phyloP scores from a whole-genome alignment of 2,113 vertebrate genomes.

The Turdus rufiventris region DNA sequence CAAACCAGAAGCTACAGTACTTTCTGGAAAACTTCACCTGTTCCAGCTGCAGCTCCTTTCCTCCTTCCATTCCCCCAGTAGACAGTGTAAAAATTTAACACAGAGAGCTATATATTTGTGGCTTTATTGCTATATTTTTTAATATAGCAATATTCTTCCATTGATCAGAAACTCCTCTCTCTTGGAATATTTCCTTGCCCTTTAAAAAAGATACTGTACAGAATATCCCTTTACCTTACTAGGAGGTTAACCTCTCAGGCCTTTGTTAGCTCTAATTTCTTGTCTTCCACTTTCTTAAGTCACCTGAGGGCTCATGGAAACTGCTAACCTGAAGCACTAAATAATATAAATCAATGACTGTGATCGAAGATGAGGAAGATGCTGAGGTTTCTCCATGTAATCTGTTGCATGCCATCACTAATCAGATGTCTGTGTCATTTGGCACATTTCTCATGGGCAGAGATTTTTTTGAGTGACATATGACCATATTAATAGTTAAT shows the following conservation, averaged over 20 bases:
- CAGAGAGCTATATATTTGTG: background rate
- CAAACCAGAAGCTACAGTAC: accelerated
- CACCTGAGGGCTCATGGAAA: background rate
- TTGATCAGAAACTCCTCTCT: background rate
- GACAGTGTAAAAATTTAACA: background rate
- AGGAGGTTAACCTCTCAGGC: background rate
- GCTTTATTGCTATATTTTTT: too few relatives aligned
- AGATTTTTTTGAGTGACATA: background rate
- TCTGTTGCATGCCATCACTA: background rate
- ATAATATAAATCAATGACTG: background rate
- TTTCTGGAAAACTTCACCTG: background rate
- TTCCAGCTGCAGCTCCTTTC: background rate
- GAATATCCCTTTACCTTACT: background rate
- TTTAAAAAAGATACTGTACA: background rate
- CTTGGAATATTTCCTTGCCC: background rate
- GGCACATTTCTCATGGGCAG: background rate
- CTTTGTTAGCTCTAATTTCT: background rate
- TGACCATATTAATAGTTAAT: background rate
- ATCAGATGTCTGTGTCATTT: background rate
- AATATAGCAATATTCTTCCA: background rate
- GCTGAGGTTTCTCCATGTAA: background rate
- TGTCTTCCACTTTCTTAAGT: background rate
- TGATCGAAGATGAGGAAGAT: accelerated
- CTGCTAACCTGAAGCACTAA: background rate
- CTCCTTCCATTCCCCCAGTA: background rate